These are phyloP conservation scores for Melanerpes aurifrons DNA, from an alignment of 2,113 vertebrate genomes.

Conservation along the genomic window DNA sequence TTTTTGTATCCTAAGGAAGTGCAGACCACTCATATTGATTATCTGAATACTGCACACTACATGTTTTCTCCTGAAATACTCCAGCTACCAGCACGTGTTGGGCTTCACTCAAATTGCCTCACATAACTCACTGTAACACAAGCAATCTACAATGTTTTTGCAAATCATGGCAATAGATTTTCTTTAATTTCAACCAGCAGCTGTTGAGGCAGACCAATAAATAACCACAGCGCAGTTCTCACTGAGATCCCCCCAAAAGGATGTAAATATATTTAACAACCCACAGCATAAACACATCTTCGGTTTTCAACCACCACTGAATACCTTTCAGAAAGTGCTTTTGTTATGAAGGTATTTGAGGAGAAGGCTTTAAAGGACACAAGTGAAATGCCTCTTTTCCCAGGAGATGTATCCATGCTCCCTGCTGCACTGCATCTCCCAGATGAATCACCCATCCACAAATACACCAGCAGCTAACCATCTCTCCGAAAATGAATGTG, in stretches of 20 bases:
- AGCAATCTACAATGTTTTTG: constrained; percentile 36
- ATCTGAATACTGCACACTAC: constrained; percentile 3
- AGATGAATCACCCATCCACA: constrained; percentile 46
- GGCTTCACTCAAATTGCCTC: constrained; percentile 31
- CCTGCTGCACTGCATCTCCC: background rate
- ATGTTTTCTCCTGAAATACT: background rate
- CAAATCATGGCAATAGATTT: constrained; percentile 56
- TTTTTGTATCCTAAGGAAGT: background rate
- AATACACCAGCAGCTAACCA: constrained; percentile 29
- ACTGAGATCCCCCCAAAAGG: constrained; percentile 28
- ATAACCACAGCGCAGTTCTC: constrained; percentile 9
- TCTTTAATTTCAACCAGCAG: constrained; percentile 63
- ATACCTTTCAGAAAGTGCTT: constrained; percentile 45
- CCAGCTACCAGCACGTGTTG: background rate
- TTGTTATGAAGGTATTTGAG: background rate
- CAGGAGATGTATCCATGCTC: background rate
- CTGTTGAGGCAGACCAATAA: constrained; percentile 56
- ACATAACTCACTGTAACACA: constrained; percentile 8
- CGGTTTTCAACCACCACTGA: constrained; percentile 19
- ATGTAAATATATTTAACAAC: constrained; percentile 68
- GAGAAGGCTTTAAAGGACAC: background rate
- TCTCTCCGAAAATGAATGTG: constrained; percentile 7
- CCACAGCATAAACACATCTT: constrained; percentile 54
- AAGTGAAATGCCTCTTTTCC: constrained; percentile 10
- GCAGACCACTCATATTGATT: background rate